Evolutionary conservation across 2,113 vertebrate species (phyloP).

Genomic region (Xiphias gladius): DNA sequence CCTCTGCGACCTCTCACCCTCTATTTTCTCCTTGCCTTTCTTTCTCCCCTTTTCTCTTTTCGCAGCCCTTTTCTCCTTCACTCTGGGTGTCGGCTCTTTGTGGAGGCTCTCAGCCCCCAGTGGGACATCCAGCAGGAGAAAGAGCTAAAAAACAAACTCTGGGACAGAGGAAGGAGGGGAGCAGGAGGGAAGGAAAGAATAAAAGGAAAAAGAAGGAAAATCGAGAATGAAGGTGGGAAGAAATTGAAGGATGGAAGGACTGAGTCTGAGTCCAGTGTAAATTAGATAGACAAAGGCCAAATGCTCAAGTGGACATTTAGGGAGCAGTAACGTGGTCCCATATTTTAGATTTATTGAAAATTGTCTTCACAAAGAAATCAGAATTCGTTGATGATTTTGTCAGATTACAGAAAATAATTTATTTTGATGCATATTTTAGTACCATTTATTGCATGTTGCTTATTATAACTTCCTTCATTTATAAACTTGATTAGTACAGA

Average conservation of each 20-base stretch:
- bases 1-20: slow-evolving; percentile 75
- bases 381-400: neutral
- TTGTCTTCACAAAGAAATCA: neutral
- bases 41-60: slow-evolving; percentile 66
- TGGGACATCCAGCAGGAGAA: slow-evolving; percentile 67
- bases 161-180: slow-evolving; percentile 40
- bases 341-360: neutral
- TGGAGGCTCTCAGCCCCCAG: slow-evolving; percentile 68
- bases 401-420: neutral
- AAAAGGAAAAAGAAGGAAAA: slow-evolving; percentile 12
- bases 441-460: neutral
- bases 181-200: slow-evolving; percentile 9
- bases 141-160: slow-evolving; percentile 69
- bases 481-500: neutral
- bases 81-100: slow-evolving; percentile 73
- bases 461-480: neutral
- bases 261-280: neutral
- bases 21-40: slow-evolving; percentile 68
- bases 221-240: slow-evolving; percentile 6
- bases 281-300: slow-evolving; percentile 3
- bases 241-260: slow-evolving; percentile 18
- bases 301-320: slow-evolving; percentile 15
- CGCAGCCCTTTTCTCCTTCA: slow-evolving; percentile 68
- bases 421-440: neutral
- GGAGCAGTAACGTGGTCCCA: neutral